Conservation (phyloP, 2,888 invertebrate species). For the Drosophila nigricruria region DNA sequence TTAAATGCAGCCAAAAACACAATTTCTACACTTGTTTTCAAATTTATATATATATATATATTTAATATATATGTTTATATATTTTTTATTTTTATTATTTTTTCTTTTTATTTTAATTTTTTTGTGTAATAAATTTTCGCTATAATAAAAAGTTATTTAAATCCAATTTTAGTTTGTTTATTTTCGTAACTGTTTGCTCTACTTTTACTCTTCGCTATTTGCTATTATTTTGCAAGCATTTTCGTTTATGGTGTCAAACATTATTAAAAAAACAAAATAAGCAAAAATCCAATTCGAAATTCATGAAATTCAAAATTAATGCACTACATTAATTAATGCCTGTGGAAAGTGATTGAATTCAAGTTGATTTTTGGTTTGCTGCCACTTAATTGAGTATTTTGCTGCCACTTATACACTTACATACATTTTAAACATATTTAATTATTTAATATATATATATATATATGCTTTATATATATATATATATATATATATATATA, state of each 20-base stretch:
- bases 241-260: constrained; percentile 19
- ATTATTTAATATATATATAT: constrained; percentile 25
- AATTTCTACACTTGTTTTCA: constrained; percentile 42
- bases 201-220: constrained; percentile 64
- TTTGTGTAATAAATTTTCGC: constrained; percentile 55
- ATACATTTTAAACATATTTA: constrained; percentile 77
- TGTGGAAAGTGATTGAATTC: constrained; percentile 38
- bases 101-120: background rate
- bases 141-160: constrained; percentile 59
- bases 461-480: constrained; percentile 24
- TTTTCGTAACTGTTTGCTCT: constrained; percentile 36
- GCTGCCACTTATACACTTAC: constrained; percentile 77
- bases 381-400: constrained; percentile 66
- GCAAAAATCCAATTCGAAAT: constrained; percentile 6
- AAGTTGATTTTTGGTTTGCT: constrained; percentile 46
- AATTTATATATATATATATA: constrained; percentile 46
- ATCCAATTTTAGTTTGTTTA: constrained; percentile 29
- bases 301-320: constrained; percentile 24
- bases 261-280: background rate
- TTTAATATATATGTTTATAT: constrained; percentile 17
- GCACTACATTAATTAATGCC: constrained; percentile 35
- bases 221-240: constrained; percentile 60
- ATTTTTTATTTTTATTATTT: constrained; percentile 8
- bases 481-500: constrained; percentile 25
- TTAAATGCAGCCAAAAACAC: constrained; percentile 74